phyloP scores from a whole-genome alignment of 1,140 invertebrate genomes.

The Aphelinus atriplicis region DNA sequence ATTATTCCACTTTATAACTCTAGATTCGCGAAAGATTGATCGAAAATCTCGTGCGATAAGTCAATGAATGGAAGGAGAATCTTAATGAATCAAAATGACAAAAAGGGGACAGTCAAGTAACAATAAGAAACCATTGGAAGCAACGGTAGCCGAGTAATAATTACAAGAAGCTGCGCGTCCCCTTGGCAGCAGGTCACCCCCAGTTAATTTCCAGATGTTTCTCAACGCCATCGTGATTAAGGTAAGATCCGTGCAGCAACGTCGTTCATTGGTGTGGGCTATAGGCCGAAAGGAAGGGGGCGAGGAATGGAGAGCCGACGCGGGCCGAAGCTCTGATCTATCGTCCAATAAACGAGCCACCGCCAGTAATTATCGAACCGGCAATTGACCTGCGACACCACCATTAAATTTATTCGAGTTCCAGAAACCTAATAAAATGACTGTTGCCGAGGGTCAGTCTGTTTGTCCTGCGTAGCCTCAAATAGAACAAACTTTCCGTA shows the following conservation, averaged over 20 bases:
- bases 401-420: slow-evolving; percentile 54
- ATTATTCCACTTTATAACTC: too few relatives aligned
- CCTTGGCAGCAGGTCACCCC: slow-evolving; percentile 6
- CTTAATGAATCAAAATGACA: too few relatives aligned
- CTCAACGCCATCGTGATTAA: slow-evolving; percentile 43
- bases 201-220: slow-evolving; percentile 39
- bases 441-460: background rate
- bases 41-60: too few relatives aligned
- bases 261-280: slow-evolving; percentile 24
- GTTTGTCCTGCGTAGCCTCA: background rate
- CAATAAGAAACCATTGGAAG: background rate
- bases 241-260: slow-evolving; percentile 47
- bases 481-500: background rate
- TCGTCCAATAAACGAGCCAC: slow-evolving; percentile 63
- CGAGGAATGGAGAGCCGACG: slow-evolving; percentile 42
- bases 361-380: slow-evolving; percentile 60
- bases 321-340: slow-evolving; percentile 57
- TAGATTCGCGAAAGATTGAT: too few relatives aligned
- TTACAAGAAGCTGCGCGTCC: slow-evolving; percentile 15
- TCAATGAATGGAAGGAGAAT: too few relatives aligned
- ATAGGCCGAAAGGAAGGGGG: slow-evolving; percentile 46
- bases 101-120: too few relatives aligned
- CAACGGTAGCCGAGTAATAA: background rate
- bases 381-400: slow-evolving; percentile 56
- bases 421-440: slow-evolving; percentile 6